These are phyloP conservation scores for Limnephilus marmoratus DNA, from an alignment of 2,888 invertebrate species.

Conservation along the genomic window DNA sequence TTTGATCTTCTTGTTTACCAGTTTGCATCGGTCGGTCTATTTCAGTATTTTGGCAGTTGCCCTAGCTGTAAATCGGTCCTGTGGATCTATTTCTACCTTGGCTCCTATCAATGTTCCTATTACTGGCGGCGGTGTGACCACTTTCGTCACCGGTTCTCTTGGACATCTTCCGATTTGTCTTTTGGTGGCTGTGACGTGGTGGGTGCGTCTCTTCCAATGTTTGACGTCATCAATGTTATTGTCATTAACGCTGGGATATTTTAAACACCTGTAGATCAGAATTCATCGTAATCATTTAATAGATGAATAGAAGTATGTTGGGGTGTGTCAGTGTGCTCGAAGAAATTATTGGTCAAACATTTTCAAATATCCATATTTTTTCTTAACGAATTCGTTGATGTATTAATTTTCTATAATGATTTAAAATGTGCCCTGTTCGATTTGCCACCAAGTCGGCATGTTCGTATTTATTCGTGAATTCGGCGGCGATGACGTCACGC, in stretches of 20 bases:
- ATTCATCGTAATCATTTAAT: too few species aligned
- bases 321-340: too few species aligned
- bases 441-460: too few species aligned
- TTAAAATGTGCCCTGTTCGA: too few species aligned
- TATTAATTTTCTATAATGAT: too few species aligned
- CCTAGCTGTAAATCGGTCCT: constrained; percentile 6
- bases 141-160: background rate
- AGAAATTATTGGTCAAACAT: too few species aligned
- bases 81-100: background rate
- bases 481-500: too few species aligned
- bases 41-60: background rate
- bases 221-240: background rate
- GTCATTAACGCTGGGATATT: background rate
- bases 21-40: constrained; percentile 6
- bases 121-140: background rate
- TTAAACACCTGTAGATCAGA: background rate
- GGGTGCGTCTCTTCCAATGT: background rate
- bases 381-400: too few species aligned
- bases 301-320: too few species aligned
- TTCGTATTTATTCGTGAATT: too few species aligned
- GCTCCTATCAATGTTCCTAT: background rate
- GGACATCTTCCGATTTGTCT: background rate
- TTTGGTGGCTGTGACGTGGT: background rate
- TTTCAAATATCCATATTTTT: too few species aligned
- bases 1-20: constrained; percentile 12